Evolutionary conservation across 1,140 invertebrate species (phyloP).

Genomic region (Cherax quadricarinatus): DNA sequence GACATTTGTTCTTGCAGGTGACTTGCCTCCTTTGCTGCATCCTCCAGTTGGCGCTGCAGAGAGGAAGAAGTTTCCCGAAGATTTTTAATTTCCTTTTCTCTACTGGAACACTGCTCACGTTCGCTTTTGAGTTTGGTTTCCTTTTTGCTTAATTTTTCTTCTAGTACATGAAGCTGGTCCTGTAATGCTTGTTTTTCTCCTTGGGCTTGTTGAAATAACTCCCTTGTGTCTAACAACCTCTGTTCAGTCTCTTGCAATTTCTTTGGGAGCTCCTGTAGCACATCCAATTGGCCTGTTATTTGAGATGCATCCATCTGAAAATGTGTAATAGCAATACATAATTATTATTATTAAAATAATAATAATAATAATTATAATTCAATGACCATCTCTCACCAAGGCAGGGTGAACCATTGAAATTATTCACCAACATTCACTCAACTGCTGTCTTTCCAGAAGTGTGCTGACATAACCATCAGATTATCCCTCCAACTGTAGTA

Average conservation of each 20-base stretch:
- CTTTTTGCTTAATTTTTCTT: slow-evolving; percentile 54
- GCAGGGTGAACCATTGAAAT: too few species aligned
- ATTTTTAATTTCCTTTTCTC: slow-evolving; percentile 25
- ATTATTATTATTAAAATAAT: not conserved
- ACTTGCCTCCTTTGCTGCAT: not conserved
- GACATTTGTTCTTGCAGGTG: slow-evolving; percentile 47
- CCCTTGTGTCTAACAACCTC: slow-evolving; percentile 10
- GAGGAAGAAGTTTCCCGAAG: slow-evolving; percentile 1
- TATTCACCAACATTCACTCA: too few species aligned
- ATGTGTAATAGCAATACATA: not conserved
- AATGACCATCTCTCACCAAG: too few species aligned
- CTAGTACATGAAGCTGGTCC: slow-evolving; percentile 20
- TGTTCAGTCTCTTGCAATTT: slow-evolving; percentile 57
- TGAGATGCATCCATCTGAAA: slow-evolving; percentile 32
- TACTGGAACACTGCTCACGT: slow-evolving; percentile 30
- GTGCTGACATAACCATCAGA: too few species aligned
- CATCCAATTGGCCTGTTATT: slow-evolving; percentile 13
- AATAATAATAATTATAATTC: too few species aligned
- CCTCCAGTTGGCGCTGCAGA: slow-evolving; percentile 23
- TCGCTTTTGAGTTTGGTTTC: slow-evolving; percentile 48
- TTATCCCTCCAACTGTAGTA: too few species aligned
- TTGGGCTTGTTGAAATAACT: slow-evolving; percentile 28
- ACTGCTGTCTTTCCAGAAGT: too few species aligned
- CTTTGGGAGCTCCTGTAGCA: slow-evolving; percentile 46
- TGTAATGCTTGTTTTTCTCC: slow-evolving; percentile 44